These are phyloP conservation scores for Drosophila obscura DNA, from an alignment of 1,140 invertebrate genomes.

Conservation along the genomic window DNA sequence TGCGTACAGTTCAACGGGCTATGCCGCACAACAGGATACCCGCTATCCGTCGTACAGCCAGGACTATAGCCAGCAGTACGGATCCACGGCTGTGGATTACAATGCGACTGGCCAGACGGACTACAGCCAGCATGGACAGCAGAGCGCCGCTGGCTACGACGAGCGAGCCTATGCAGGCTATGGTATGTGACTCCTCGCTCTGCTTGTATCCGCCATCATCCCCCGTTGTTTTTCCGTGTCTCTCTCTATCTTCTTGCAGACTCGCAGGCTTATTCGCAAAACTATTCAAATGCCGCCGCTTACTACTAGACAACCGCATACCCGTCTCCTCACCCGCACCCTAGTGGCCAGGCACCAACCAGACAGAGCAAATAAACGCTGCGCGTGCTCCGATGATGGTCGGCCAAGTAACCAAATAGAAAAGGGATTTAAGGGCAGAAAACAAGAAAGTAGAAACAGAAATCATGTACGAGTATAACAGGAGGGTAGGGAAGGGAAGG, in stretches of 20 bases:
- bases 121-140: constrained; percentile 74
- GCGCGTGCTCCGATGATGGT: constrained; percentile 66
- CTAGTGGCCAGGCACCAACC: constrained; percentile 20
- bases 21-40: constrained; percentile 74
- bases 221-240: too few relatives aligned
- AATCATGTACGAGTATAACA: not conserved
- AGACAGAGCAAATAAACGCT: constrained; percentile 69
- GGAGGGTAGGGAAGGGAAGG: constrained; percentile 7
- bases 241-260: constrained; percentile 48
- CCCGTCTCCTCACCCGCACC: constrained; percentile 16
- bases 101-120: constrained; percentile 76
- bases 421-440: constrained; percentile 63
- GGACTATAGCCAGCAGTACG: constrained; percentile 81
- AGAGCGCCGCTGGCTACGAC: constrained; percentile 63
- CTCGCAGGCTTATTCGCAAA: constrained; percentile 79
- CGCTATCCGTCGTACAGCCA: constrained; percentile 78
- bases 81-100: constrained; percentile 78
- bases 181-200: constrained; percentile 61
- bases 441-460: not conserved
- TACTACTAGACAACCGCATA: constrained; percentile 71
- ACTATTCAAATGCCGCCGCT: constrained; percentile 80
- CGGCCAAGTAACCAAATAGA: constrained; percentile 66
- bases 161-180: constrained; percentile 80
- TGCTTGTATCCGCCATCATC: constrained; percentile 16
- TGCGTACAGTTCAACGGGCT: constrained; percentile 64